Conservation (phyloP, 2,888 invertebrate species). For the Pseudeuparius sepicola region DNA sequence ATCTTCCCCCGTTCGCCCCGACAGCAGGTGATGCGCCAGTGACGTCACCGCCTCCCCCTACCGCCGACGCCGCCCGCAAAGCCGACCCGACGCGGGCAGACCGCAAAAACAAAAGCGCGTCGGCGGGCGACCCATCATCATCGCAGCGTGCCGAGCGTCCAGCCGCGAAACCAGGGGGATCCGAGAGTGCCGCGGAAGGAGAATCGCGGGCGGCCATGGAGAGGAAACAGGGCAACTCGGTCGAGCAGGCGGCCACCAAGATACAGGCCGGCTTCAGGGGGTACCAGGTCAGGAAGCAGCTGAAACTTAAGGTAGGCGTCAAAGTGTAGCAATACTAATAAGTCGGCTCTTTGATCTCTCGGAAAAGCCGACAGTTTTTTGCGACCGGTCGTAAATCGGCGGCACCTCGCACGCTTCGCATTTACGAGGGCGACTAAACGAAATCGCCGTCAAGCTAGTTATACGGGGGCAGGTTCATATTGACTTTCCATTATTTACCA, state of each 20-base stretch:
- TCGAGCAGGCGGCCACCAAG: constrained; percentile 49
- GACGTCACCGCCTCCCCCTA: constrained; percentile 35
- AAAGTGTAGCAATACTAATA: no score
- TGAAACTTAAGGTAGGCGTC: constrained; percentile 37
- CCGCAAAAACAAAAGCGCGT: no score
- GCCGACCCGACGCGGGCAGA: no score
- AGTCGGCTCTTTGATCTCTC: no score
- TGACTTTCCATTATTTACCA: no score
- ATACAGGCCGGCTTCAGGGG: constrained; percentile 63
- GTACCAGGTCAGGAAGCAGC: constrained; percentile 46
- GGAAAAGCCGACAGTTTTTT: no score
- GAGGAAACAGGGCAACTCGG: no score
- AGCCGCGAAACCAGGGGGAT: constrained; percentile 25
- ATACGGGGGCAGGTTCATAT: no score
- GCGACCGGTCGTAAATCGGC: no score
- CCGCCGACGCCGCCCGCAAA: constrained; percentile 18
- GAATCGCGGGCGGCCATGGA: constrained; percentile 16
- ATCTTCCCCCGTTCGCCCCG: constrained; percentile 13
- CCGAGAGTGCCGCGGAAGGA: constrained; percentile 13
- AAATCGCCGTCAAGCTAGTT: no score
- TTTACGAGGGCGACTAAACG: no score
- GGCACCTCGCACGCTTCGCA: no score
- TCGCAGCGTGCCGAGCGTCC: constrained; percentile 15
- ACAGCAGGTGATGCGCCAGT: constrained; percentile 37
- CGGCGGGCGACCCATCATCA: constrained; percentile 10